Conservation (phyloP, 2,797 vertebrate genomes). For the Gila robusta region DNA sequence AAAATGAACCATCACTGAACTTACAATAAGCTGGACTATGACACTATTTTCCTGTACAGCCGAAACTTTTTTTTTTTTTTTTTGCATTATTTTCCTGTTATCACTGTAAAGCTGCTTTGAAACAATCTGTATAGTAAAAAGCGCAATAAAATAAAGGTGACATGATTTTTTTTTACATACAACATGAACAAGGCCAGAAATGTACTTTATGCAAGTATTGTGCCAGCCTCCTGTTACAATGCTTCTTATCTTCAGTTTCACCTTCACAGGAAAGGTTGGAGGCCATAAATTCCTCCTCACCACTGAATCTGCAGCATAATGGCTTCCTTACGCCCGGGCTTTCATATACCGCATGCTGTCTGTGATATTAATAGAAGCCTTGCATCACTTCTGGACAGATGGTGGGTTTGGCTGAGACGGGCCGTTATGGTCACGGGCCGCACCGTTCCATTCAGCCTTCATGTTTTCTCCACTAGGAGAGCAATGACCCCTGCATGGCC, state of each 20-base stretch:
- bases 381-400: conserved; percentile 79
- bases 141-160: no score
- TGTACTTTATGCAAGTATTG: not conserved
- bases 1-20: no score
- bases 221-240: conserved; percentile 59
- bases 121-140: no score
- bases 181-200: not conserved
- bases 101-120: no score
- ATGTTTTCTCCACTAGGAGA: conserved; percentile 83
- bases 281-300: conserved; percentile 67
- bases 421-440: conserved; percentile 69
- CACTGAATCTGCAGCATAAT: conserved; percentile 77
- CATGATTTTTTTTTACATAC: not conserved
- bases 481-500: conserved; percentile 83
- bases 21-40: no score
- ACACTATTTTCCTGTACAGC: no score
- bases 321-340: conserved; percentile 75
- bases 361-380: conserved; percentile 80
- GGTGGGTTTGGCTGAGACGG: conserved; percentile 76
- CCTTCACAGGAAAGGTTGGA: conserved; percentile 69
- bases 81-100: no score
- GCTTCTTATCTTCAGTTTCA: not conserved
- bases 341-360: conserved; percentile 66
- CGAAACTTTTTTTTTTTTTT: no score
- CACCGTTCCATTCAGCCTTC: conserved; percentile 71